These are phyloP conservation scores for Loris lydekkerianus DNA, from an alignment of 2,797 vertebrate species.

Conservation along the genomic window DNA sequence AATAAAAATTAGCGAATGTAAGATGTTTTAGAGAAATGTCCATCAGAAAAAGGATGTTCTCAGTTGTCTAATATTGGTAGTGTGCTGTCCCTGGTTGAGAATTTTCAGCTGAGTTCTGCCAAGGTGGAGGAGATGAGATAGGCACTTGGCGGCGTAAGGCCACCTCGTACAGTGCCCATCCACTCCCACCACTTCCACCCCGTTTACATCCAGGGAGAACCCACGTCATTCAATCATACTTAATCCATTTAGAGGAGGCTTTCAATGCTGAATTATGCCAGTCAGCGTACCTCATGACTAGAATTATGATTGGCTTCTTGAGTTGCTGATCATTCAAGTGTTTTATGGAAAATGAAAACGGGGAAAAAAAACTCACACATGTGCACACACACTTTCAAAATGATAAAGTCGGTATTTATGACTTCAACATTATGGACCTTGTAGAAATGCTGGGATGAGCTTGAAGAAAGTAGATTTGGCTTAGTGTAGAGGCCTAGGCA, in stretches of 20 bases:
- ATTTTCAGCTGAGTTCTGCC: background rate
- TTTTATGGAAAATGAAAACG: constrained; percentile 44
- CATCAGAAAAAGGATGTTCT: background rate
- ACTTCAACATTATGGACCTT: background rate
- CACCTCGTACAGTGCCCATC: background rate
- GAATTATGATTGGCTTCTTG: background rate
- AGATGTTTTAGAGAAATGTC: background rate
- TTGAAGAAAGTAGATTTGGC: background rate
- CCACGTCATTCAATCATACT: background rate
- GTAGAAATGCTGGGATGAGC: background rate
- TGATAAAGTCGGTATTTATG: background rate
- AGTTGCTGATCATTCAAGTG: constrained; percentile 3
- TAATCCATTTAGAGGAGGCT: background rate
- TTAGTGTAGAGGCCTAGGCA: background rate
- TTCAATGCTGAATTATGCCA: background rate
- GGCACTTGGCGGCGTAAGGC: background rate
- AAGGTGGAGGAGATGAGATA: background rate
- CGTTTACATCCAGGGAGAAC: background rate
- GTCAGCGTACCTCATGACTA: background rate
- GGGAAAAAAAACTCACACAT: rapidly evolving
- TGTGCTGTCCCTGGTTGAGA: background rate
- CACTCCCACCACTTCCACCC: too few species aligned
- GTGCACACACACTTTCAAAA: background rate
- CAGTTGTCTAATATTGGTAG: background rate
- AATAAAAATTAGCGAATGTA: background rate